Conservation (phyloP, 2,888 invertebrate genomes). For the Acrocyrtus sp. region DNA sequence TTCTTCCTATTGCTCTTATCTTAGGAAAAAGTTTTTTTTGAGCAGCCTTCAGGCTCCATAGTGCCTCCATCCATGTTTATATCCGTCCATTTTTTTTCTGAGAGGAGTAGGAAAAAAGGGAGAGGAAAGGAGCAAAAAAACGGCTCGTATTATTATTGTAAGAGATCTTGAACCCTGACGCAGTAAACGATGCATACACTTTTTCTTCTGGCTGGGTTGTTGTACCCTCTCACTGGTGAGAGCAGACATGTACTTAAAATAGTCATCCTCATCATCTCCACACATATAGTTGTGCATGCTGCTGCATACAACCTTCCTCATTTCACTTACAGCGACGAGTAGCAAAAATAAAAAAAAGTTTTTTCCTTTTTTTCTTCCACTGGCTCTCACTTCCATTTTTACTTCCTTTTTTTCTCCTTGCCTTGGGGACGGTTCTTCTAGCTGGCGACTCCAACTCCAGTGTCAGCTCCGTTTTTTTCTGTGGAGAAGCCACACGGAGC, state of each 20-base stretch:
- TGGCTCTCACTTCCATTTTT: too few relatives aligned
- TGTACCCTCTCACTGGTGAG: too few relatives aligned
- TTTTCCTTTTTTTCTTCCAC: not conserved
- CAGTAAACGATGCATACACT: constrained; percentile 13
- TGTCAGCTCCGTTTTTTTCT: too few relatives aligned
- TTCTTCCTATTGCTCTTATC: not conserved
- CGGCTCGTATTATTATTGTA: constrained; percentile 19
- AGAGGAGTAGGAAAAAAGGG: not conserved
- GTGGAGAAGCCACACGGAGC: not conserved
- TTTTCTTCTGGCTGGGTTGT: not conserved
- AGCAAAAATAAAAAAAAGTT: too few relatives aligned
- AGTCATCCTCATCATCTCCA: too few relatives aligned
- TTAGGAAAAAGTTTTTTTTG: too few relatives aligned
- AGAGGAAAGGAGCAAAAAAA: not conserved
- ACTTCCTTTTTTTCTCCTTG: not conserved
- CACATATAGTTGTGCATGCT: not conserved
- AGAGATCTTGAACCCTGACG: constrained; percentile 26
- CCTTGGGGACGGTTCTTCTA: too few relatives aligned
- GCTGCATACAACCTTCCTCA: constrained; percentile 9
- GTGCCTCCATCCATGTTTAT: too few relatives aligned
- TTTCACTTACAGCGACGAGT: constrained; percentile 9
- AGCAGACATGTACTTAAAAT: too few relatives aligned
- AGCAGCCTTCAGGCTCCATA: not conserved
- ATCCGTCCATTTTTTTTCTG: too few relatives aligned
- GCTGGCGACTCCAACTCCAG: too few relatives aligned